Conservation (phyloP, 2,113 vertebrate genomes). For the Sander vitreus region DNA sequence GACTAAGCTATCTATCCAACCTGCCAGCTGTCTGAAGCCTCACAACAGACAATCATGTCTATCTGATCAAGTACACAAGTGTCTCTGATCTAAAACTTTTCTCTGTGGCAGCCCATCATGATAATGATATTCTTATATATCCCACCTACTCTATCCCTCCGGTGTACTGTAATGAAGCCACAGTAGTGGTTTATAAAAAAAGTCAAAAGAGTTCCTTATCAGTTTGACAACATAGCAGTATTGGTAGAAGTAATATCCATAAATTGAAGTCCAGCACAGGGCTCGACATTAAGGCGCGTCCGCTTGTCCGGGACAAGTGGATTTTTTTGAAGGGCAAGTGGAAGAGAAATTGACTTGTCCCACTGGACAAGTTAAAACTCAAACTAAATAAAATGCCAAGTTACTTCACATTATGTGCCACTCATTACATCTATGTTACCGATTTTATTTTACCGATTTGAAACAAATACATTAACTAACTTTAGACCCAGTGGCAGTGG, state of each 20-base stretch:
- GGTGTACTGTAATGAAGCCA: background rate
- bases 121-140: background rate
- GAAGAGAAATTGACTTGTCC: too few species aligned
- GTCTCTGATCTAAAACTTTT: background rate
- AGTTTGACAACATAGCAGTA: background rate
- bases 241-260: background rate
- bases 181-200: background rate
- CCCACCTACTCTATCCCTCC: background rate
- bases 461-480: too few species aligned
- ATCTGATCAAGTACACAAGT: background rate
- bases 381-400: too few species aligned
- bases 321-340: too few species aligned
- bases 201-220: background rate
- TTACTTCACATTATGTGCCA: too few species aligned
- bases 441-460: too few species aligned
- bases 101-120: background rate
- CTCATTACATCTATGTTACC: too few species aligned
- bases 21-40: background rate
- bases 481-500: too few species aligned
- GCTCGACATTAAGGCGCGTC: too few species aligned
- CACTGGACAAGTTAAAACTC: too few species aligned
- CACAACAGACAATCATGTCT: background rate
- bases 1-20: background rate
- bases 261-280: background rate
- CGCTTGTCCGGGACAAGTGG: too few species aligned